Evolutionary conservation across 2,888 invertebrate species (phyloP).

Genomic region (Chrysomela aeneicollis): DNA sequence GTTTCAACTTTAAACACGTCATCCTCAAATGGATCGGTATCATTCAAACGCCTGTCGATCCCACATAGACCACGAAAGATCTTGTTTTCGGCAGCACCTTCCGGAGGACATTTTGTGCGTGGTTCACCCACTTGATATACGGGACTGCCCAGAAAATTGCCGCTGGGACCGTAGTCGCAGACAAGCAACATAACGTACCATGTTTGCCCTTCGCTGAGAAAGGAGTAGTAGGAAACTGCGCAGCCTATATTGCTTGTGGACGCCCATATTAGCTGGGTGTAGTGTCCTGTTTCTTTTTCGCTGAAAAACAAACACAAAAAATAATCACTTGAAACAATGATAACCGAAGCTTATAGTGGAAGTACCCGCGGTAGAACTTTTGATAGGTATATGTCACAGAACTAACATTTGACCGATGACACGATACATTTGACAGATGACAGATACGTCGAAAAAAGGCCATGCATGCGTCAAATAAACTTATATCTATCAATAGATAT

Average conservation of each 20-base stretch:
- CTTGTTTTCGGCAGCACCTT: constrained; percentile 39
- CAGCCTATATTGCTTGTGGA: constrained; percentile 56
- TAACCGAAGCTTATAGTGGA: no score
- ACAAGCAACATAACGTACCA: constrained; percentile 55
- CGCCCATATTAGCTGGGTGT: constrained; percentile 59
- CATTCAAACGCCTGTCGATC: constrained; percentile 18
- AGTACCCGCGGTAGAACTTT: no score
- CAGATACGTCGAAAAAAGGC: no score
- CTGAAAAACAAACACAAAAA: not conserved
- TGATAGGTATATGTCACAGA: no score
- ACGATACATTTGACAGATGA: no score
- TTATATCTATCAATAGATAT: no score
- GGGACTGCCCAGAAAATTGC: constrained; percentile 54
- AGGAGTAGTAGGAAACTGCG: constrained; percentile 52
- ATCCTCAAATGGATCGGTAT: constrained; percentile 4
- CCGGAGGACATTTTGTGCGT: constrained; percentile 47
- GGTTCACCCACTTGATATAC: constrained; percentile 54
- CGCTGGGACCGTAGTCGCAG: constrained; percentile 59
- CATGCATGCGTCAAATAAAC: no score
- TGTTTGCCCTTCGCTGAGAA: constrained; percentile 27
- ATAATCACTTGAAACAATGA: no score
- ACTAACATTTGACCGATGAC: no score
- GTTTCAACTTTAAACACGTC: not conserved
- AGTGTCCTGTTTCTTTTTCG: constrained; percentile 50
- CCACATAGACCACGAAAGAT: constrained; percentile 53